Evolutionary conservation across 2,113 vertebrate species (phyloP).

Genomic region (Pollimyrus isidori): DNA sequence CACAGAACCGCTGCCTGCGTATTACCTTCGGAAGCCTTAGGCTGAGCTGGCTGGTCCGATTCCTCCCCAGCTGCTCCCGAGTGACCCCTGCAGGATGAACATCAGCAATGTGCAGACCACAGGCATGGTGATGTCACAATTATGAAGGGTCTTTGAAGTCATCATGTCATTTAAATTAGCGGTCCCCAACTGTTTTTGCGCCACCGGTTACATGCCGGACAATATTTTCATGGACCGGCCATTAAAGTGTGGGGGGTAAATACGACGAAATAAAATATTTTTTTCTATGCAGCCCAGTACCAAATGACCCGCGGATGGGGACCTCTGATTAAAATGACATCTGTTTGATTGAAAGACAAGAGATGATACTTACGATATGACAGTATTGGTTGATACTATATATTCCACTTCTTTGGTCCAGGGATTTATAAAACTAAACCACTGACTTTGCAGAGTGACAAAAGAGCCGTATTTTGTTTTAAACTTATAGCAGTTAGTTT

Average conservation of each 20-base stretch:
- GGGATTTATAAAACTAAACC: conserved; percentile 90
- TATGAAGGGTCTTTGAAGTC: background rate
- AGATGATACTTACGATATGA: conserved; percentile 74
- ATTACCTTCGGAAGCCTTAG: conserved; percentile 71
- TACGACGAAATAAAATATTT: too few relatives aligned
- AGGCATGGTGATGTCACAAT: too few relatives aligned
- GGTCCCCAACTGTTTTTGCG: too few relatives aligned
- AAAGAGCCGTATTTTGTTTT: conserved; percentile 81
- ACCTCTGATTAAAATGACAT: background rate
- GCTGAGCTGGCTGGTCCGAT: conserved; percentile 49
- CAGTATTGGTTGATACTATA: conserved; percentile 83
- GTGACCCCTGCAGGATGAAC: conserved; percentile 32
- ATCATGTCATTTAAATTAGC: background rate
- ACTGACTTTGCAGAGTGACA: conserved; percentile 79
- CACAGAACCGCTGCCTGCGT: background rate
- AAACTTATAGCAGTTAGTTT: conserved; percentile 84
- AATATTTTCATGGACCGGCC: too few relatives aligned
- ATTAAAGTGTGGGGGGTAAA: too few relatives aligned
- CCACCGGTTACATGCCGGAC: too few relatives aligned
- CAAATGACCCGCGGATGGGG: too few relatives aligned
- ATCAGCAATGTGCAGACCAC: background rate
- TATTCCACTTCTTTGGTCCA: conserved; percentile 94
- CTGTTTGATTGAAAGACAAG: background rate
- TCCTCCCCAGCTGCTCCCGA: conserved; percentile 55
- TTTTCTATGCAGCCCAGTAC: too few relatives aligned